Conservation (phyloP, 2,113 vertebrate genomes). For the Carassius auratus region DNA sequence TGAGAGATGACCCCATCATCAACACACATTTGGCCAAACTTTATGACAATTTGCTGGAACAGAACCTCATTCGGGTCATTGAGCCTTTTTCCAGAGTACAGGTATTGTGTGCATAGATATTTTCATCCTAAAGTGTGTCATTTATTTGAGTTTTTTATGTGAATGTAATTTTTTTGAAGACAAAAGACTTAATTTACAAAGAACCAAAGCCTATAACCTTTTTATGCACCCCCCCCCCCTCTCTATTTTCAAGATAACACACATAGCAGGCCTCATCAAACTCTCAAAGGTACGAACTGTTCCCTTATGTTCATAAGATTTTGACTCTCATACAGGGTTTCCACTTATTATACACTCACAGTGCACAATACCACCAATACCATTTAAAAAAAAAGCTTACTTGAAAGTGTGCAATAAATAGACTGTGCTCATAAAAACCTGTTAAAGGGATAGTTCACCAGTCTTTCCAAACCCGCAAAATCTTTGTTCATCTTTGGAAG, state of each 20-base stretch:
- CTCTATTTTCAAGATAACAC: slow-evolving; percentile 86
- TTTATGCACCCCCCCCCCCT: too few species aligned
- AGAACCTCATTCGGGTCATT: slow-evolving; percentile 98
- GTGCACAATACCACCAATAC: too few species aligned
- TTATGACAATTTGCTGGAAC: slow-evolving; percentile 96
- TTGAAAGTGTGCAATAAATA: too few species aligned
- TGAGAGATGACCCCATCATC: slow-evolving; percentile 97
- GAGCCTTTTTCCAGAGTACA: slow-evolving; percentile 99
- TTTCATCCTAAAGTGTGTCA: slow-evolving; percentile 63
- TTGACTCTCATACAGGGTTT: background rate
- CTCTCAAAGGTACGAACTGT: slow-evolving; percentile 86
- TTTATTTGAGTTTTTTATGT: slow-evolving; percentile 76
- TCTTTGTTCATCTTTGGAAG: too few species aligned
- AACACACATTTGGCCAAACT: slow-evolving; percentile 94
- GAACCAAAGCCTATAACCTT: background rate
- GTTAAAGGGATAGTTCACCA: too few species aligned
- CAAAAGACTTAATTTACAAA: background rate
- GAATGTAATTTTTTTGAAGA: slow-evolving; percentile 64
- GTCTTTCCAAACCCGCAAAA: too few species aligned
- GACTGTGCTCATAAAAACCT: background rate
- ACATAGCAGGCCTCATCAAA: slow-evolving; percentile 98
- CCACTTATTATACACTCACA: too few species aligned
- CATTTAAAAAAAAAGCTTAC: too few species aligned
- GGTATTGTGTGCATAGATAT: slow-evolving; percentile 68
- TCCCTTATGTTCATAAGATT: background rate